Conservation (phyloP, 1,140 invertebrate species). For the Amyelois transitella region DNA sequence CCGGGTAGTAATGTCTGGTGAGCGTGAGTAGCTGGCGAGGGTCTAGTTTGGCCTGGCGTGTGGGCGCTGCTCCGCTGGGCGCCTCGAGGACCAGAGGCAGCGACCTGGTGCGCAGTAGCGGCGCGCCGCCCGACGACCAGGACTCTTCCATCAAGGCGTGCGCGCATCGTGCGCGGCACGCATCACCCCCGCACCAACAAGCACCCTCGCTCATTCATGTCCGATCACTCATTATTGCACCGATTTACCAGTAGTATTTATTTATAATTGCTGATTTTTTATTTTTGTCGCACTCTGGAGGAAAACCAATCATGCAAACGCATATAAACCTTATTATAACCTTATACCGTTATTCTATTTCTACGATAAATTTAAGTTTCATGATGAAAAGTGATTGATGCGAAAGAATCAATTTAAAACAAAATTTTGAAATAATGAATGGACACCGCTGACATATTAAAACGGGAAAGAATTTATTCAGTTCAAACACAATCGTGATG, state of each 20-base stretch:
- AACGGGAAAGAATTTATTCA: no score
- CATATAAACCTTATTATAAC: no score
- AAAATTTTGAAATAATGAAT: no score
- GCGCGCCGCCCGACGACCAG: constrained; percentile 71
- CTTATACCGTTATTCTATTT: no score
- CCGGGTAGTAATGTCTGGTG: constrained; percentile 83
- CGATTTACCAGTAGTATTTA: constrained; percentile 3
- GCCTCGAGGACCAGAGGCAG: constrained; percentile 62
- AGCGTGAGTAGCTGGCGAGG: constrained; percentile 67
- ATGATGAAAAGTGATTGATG: no score
- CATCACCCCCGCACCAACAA: constrained; percentile 50
- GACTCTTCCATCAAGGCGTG: constrained; percentile 70
- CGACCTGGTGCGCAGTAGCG: constrained; percentile 64
- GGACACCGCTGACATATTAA: no score
- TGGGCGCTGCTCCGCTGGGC: constrained; percentile 42
- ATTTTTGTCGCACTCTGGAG: not conserved
- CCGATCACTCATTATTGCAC: constrained; percentile 32
- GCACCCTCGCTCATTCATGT: constrained; percentile 39
- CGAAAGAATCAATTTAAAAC: no score
- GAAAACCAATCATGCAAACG: not conserved
- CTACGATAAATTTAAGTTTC: no score
- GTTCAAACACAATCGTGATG: not conserved
- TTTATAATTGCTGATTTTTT: not conserved
- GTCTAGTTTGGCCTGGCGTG: constrained; percentile 60
- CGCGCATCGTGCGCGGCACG: constrained; percentile 55